Percentiles rank a stretch among this genome's conserved stretches.
Conservation (phyloP, 2,797 vertebrate genomes). For the Ara ararauna region DNA sequence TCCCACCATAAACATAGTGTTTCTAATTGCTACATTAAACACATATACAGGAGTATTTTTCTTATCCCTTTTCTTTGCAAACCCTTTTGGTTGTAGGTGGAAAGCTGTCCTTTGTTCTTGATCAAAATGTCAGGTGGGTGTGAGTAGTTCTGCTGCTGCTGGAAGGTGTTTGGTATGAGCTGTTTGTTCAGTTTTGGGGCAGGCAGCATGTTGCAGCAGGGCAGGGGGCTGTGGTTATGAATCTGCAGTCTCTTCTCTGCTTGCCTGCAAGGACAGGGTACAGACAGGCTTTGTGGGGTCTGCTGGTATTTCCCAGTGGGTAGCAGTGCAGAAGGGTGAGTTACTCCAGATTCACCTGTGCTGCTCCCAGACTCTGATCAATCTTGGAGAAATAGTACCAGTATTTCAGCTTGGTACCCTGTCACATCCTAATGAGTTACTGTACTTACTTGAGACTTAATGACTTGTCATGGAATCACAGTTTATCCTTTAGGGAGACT, state of each 20-base stretch:
- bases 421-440: accelerated
- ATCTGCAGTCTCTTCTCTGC: neutral
- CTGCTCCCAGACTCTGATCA: neutral
- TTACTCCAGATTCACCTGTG: neutral
- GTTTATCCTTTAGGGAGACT: neutral
- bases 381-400: neutral
- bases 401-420: neutral
- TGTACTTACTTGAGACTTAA: neutral
- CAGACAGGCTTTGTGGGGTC: accelerated
- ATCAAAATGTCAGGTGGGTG: neutral
- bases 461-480: neutral
- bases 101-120: neutral
- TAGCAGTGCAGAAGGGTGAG: neutral
- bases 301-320: neutral
- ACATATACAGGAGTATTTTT: neutral
- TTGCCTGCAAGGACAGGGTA: neutral
- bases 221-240: neutral
- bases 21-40: neutral
- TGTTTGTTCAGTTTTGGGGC: neutral
- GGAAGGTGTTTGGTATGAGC: neutral
- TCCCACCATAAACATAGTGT: neutral
- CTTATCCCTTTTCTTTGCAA: neutral
- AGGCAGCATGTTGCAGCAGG: accelerated
- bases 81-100: neutral
- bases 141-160: neutral